Evolutionary conservation across 2,113 vertebrate species (phyloP).

Genomic region (Symphodus melops): DNA sequence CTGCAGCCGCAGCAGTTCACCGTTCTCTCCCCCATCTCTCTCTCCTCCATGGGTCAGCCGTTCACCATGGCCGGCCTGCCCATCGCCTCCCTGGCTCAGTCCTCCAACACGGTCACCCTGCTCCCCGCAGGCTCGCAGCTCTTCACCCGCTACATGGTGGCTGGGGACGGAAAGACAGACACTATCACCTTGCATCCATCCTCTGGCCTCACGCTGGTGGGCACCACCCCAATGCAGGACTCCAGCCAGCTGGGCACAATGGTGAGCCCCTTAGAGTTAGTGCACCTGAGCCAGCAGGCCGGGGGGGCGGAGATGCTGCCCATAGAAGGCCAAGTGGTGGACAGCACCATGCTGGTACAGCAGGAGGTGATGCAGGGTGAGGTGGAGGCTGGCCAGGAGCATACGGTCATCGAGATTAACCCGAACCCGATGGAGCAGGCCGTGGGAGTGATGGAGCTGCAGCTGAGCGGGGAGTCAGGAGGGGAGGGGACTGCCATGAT

Average conservation of each 20-base stretch:
- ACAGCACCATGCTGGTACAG: slow-evolving; percentile 72
- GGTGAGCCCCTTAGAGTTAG: slow-evolving; percentile 91
- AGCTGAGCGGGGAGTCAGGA: slow-evolving; percentile 62
- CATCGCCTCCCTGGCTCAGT: slow-evolving; percentile 87
- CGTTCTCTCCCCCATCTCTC: slow-evolving; percentile 81
- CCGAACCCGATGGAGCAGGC: slow-evolving; percentile 79
- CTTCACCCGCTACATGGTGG: slow-evolving; percentile 88
- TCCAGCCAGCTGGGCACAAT: slow-evolving; percentile 84
- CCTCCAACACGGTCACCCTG: slow-evolving; percentile 78
- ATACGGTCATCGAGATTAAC: slow-evolving; percentile 92
- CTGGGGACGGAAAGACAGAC: slow-evolving; percentile 86
- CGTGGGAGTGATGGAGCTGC: slow-evolving; percentile 80
- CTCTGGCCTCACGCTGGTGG: slow-evolving; percentile 91
- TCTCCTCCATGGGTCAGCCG: slow-evolving; percentile 83
- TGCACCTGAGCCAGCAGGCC: slow-evolving; percentile 88
- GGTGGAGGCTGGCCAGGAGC: slow-evolving; percentile 63
- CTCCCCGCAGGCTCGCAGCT: slow-evolving; percentile 91
- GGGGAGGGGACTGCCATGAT: slow-evolving; percentile 82
- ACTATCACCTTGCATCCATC: slow-evolving; percentile 91
- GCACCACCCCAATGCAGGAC: slow-evolving; percentile 87
- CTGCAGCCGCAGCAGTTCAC: slow-evolving; percentile 82
- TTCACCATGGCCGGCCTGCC: slow-evolving; percentile 91
- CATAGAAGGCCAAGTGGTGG: slow-evolving; percentile 67
- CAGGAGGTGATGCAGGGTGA: slow-evolving; percentile 67
- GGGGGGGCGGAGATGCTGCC: slow-evolving; percentile 72